Evolutionary conservation across 2,888 invertebrate species (phyloP), one percentile per base, ranked within the genome.

Genomic region (Galerucella calmariensis): DNA sequence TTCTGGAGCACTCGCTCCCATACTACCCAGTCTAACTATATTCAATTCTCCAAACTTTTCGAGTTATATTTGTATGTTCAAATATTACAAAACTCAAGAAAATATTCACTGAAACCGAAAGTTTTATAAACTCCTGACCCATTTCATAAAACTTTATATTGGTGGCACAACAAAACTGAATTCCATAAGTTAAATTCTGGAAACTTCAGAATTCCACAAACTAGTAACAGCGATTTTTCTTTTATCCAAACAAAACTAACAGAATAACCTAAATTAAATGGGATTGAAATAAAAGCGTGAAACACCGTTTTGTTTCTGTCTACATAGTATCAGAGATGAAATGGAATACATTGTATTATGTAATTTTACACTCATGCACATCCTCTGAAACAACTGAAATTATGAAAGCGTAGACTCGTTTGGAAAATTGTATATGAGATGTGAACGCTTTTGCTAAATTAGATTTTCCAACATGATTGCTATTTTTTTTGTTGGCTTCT

Each of bases 331-430:
- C 63, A 63, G 51, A 62, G 46, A n/a, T 48, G 46, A 69, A 62
- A 69, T 62, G 62, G 27, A 63, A 53, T 70, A 70, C 71, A 71
- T 71, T 71, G 71, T 71, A 65, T 56, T 71, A 71, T 65, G 71
- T 65, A 71, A 65, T 65, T 71, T 71, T 65, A 71, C 65, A 71
- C 65, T 65, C 71, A 65, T 65, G 65, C 46, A 71, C 65, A 65
- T 62, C 65, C 51, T 35, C 71, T 65, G 51, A 70, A 71, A 65
- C 63, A 70, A 70, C 71, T 63, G 65, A 71, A 71, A 71, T 71
- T 71, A 71, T 71, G 48, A 71, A 65, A 58, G 16, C 56, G 58
- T 56, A 56, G 70, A 41, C 48, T 63, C 41, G 65, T 71, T 71
- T 44, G 70, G 16, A 65, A 65, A 71, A 56, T 65, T n/a, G 56